phyloP scores from a whole-genome alignment of 2,888 invertebrate genomes.

The Lamproptera curius region DNA sequence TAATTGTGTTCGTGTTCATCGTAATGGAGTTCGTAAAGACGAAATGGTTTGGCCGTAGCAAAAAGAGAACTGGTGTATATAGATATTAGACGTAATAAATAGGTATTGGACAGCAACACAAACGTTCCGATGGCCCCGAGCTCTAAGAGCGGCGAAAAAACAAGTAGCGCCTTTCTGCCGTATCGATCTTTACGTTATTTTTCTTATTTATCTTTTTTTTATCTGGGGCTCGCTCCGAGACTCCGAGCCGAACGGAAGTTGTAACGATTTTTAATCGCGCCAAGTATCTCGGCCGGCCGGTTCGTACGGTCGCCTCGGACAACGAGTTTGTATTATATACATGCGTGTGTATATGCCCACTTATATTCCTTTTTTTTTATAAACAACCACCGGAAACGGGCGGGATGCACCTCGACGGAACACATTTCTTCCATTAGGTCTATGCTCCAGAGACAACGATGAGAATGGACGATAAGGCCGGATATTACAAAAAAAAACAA shows the following conservation, averaged over 20 bases:
- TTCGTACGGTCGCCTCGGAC: slow-evolving; percentile 57
- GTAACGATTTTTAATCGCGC: slow-evolving; percentile 76
- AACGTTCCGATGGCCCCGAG: slow-evolving; percentile 46
- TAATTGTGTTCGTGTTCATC: slow-evolving; percentile 6
- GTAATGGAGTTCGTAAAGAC: neutral
- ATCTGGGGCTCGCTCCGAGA: slow-evolving; percentile 60
- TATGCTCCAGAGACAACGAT: slow-evolving; percentile 63
- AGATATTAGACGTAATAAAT: slow-evolving; percentile 30
- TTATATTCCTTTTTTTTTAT: slow-evolving; percentile 57
- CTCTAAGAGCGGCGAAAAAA: slow-evolving; percentile 59
- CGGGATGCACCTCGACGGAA: slow-evolving; percentile 62
- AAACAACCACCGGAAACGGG: slow-evolving; percentile 74
- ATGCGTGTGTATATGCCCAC: slow-evolving; percentile 24
- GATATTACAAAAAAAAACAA: slow-evolving; percentile 41
- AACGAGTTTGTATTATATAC: slow-evolving; percentile 56
- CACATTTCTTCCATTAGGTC: slow-evolving; percentile 73
- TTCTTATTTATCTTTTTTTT: slow-evolving; percentile 75
- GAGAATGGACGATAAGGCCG: slow-evolving; percentile 54
- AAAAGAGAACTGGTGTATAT: slow-evolving; percentile 18
- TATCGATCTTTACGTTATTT: slow-evolving; percentile 75
- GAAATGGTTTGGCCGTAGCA: slow-evolving; percentile 3
- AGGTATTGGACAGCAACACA: slow-evolving; percentile 33
- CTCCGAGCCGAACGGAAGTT: slow-evolving; percentile 73
- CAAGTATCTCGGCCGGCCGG: slow-evolving; percentile 69
- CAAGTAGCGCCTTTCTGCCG: slow-evolving; percentile 73